A percentile compares a stretch with the other conserved stretches of the same genome.
phyloP scores from a whole-genome alignment of 1,140 invertebrate genomes.

The Drosophila santomea region DNA sequence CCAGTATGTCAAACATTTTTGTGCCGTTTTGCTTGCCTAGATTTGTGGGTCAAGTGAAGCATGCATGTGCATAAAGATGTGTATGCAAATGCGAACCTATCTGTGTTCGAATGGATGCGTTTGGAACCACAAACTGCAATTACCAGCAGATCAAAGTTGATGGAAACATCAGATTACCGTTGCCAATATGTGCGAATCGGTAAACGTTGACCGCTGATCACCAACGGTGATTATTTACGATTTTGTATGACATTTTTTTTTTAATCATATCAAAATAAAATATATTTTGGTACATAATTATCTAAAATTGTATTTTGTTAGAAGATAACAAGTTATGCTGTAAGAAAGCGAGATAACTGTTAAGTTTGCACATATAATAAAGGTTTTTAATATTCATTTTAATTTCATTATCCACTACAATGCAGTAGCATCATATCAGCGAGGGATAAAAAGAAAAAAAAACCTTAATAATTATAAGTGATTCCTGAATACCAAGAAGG shows the following conservation, averaged over 20 bases:
- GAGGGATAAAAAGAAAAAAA: too few species aligned
- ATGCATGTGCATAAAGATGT: neutral
- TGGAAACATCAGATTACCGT: constrained; percentile 25
- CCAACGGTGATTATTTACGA: neutral
- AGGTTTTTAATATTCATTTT: too few species aligned
- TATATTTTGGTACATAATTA: too few species aligned
- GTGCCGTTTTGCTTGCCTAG: constrained; percentile 54
- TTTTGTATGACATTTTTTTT: too few species aligned
- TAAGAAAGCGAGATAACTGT: too few species aligned
- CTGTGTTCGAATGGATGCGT: constrained; percentile 6
- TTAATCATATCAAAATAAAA: too few species aligned
- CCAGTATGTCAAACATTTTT: constrained; percentile 54
- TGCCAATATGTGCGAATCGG: constrained; percentile 7
- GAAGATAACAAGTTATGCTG: too few species aligned
- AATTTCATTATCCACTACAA: too few species aligned
- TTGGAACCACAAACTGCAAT: constrained; percentile 38
- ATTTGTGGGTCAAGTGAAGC: constrained; percentile 67
- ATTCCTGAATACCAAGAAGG: constrained; percentile 2
- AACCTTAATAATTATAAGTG: neutral
- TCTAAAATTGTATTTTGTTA: too few species aligned
- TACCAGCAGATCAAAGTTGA: constrained; percentile 36
- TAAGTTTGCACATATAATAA: too few species aligned
- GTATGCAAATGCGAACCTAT: constrained; percentile 19
- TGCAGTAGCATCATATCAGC: neutral
- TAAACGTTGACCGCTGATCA: neutral